Conservation (phyloP, 2,113 vertebrate genomes). For the Garra rufa region DNA sequence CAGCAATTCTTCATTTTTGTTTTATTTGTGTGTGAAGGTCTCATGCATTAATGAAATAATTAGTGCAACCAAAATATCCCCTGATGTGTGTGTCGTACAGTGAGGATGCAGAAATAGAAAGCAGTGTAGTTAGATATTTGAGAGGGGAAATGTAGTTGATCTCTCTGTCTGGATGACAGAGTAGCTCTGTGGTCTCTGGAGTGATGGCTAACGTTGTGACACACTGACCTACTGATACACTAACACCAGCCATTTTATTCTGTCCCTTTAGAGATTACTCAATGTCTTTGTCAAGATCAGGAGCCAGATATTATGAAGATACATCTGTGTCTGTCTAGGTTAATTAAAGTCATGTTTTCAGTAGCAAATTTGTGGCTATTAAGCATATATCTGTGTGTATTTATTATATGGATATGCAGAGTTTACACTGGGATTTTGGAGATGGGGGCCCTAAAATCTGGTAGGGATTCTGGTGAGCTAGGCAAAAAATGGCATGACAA, state of each 20-base stretch:
- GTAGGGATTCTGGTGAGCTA: background rate
- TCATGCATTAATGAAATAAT: constrained; percentile 8
- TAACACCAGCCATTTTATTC: constrained; percentile 27
- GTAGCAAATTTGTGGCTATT: background rate
- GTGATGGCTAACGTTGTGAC: constrained; percentile 9
- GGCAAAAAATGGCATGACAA: background rate
- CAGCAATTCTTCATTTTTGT: background rate
- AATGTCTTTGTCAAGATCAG: constrained; percentile 8
- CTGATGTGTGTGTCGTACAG: background rate
- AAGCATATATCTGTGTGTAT: background rate
- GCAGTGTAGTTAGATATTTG: background rate
- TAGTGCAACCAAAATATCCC: background rate
- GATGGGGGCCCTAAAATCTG: background rate
- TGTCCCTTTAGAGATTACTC: background rate
- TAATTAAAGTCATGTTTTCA: background rate
- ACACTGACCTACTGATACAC: constrained; percentile 40
- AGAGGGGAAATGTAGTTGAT: constrained; percentile 2
- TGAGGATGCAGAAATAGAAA: background rate
- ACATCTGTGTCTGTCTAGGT: background rate
- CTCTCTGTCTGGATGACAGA: constrained; percentile 12
- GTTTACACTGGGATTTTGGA: background rate
- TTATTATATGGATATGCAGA: background rate
- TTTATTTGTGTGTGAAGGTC: background rate
- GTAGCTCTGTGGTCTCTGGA: constrained; percentile 6
- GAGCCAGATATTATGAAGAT: background rate